Evolutionary conservation across 2,113 vertebrate species (phyloP).

Genomic region (Lepidiolamprologus cunningtoni): DNA sequence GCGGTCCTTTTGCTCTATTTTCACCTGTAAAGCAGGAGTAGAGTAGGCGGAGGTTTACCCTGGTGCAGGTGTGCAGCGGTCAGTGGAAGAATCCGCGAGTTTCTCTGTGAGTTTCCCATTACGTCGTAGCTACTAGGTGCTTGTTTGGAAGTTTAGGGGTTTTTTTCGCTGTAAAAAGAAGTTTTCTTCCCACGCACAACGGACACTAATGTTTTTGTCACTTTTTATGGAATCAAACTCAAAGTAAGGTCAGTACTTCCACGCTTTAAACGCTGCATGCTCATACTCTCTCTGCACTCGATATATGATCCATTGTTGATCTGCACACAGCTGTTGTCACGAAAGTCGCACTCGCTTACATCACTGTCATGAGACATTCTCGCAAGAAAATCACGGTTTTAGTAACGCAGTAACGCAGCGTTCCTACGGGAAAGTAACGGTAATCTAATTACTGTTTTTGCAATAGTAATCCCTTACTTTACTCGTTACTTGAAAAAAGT

Average conservation of each 20-base stretch:
- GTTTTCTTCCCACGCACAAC: fast-evolving
- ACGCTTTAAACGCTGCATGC: not conserved
- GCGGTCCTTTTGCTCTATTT: no score
- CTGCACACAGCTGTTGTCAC: not conserved
- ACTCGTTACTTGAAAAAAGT: not conserved
- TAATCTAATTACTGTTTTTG: fast-evolving
- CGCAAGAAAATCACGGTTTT: fast-evolving
- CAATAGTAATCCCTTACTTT: not conserved
- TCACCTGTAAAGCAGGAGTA: no score
- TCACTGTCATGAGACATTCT: not conserved
- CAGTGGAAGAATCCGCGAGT: no score
- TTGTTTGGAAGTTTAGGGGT: fast-evolving
- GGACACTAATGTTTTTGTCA: not conserved
- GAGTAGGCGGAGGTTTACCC: no score
- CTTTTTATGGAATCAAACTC: not conserved
- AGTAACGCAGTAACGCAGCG: not conserved
- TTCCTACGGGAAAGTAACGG: fast-evolving
- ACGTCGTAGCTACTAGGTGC: fast-evolving
- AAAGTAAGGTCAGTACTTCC: not conserved
- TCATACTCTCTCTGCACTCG: fast-evolving
- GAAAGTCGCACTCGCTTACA: fast-evolving
- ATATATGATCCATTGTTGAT: not conserved
- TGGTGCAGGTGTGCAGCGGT: no score
- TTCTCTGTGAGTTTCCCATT: no score
- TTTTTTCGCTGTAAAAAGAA: fast-evolving